A percentile compares a stretch with the other conserved stretches of the same genome.
These are phyloP conservation scores for Meriones psammophilus DNA, from an alignment of 2,797 vertebrate genomes.

Conservation along the genomic window DNA sequence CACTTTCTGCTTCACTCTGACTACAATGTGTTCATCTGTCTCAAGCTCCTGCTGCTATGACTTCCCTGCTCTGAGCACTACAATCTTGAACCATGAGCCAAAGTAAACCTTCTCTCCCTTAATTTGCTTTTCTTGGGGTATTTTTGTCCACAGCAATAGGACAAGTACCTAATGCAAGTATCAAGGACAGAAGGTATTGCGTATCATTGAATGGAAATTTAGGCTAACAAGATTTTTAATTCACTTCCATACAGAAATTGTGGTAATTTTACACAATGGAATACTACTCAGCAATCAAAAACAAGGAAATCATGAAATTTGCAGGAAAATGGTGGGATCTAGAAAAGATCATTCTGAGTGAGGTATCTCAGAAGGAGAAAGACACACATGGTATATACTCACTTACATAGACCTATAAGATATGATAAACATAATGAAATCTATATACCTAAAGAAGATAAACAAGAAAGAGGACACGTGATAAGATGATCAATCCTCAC, in stretches of 20 bases:
- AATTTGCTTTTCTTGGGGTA: background rate
- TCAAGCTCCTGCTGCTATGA: background rate
- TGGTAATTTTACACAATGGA: too few relatives aligned
- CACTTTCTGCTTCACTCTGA: background rate
- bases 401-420: too few relatives aligned
- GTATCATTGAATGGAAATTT: constrained; percentile 1
- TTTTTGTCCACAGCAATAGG: background rate
- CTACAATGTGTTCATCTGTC: background rate
- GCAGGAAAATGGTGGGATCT: too few relatives aligned
- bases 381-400: too few relatives aligned
- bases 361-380: too few relatives aligned
- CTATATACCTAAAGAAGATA: too few relatives aligned
- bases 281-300: too few relatives aligned
- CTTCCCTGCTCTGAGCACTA: background rate
- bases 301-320: too few relatives aligned
- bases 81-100: background rate
- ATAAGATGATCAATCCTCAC: too few relatives aligned
- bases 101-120: background rate
- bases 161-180: background rate
- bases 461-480: too few relatives aligned
- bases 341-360: too few relatives aligned
- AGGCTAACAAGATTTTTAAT: constrained; percentile 51
- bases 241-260: background rate
- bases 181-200: background rate
- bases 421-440: too few relatives aligned